Base-by-base conservation (phyloP, 2,113 vertebrate species). In the Anolis sagrei region DNA sequence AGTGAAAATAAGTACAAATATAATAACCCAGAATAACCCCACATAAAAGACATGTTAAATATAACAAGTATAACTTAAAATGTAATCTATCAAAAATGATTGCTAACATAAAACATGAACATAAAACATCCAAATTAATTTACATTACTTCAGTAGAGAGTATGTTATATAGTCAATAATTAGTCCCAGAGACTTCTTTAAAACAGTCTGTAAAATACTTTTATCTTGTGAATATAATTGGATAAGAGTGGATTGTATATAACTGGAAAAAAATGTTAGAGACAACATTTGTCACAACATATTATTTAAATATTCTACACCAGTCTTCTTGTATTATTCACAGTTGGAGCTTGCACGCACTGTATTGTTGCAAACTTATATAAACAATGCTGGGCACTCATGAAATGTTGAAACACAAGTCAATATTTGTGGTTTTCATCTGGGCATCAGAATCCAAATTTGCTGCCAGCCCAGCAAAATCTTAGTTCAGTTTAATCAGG, bases 401-500 rank as follows among this genome's bases (percentile, higher is more conserved):
- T 89, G 86, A 93, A 94, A 94, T 93, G 85, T 73, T 86, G 91
- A n/a, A 16, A 86, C 83, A 66, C 82, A 78, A 91, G 88, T 92
- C 88, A 93, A 75, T 93, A 89, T 93, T 92, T 94, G 48, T 87
- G 58, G 39, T 89, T 44, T 90, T 91, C 81, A 68, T 94, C 89
- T 84, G 75, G 74, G n/a, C 36, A 92, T 69, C 44, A 83, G 75
- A 68, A 87, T 25, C 76, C 88, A 90, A 82, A 66, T 77, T 49
- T 84, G 89, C 18, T 90, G 93, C 54, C 39, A 81, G 79, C 70
- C 87, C 54, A 69, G 76, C 72, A 92, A 83, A 64, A 79, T 89
- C 70, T n/a, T 39, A 80, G 25, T 81, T 76, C 76, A 76, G 85
- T 87, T 92, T 83, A 82, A 3, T 36, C 74, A 36, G 49, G 13